Evolutionary conservation across 2,888 invertebrate species (phyloP).

Genomic region (Cerastis leucographa): DNA sequence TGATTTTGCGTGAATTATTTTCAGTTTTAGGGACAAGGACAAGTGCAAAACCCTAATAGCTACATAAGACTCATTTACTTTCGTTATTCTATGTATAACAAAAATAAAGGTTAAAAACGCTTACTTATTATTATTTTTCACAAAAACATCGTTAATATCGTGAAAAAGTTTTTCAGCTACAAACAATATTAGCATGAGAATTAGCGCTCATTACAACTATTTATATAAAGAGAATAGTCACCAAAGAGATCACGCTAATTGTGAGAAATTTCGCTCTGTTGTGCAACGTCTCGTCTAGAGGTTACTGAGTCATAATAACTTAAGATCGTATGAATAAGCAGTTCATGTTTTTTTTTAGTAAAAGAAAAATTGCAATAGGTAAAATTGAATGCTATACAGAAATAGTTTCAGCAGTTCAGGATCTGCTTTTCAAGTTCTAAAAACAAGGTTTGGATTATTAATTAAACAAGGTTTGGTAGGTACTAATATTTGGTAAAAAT

Average conservation of each 20-base stretch:
- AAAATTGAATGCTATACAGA: conserved; percentile 3
- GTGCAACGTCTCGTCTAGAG: conserved; percentile 11
- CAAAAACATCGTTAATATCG: background rate
- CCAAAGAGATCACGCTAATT: conserved; percentile 21
- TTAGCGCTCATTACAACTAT: conserved; percentile 20
- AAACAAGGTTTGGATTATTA: background rate
- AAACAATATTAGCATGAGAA: conserved; percentile 30
- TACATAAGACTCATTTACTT: background rate
- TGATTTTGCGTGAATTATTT: conserved; percentile 10
- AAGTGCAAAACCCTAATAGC: background rate
- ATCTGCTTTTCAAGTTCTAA: background rate
- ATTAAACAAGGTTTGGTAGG: too few species aligned
- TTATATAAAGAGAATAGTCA: conserved; percentile 12
- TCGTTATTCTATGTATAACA: background rate
- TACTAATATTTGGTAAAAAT: too few species aligned
- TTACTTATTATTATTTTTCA: background rate
- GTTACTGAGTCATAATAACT: conserved; percentile 18
- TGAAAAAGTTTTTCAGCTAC: conserved; percentile 7
- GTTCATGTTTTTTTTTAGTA: background rate
- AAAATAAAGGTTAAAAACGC: background rate
- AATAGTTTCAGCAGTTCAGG: background rate
- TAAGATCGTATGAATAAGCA: background rate
- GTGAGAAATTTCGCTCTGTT: conserved; percentile 25
- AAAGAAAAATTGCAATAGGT: background rate
- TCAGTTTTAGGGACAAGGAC: background rate